A percentile compares a stretch with the other conserved stretches of the same genome.
These are phyloP conservation scores for Rhopalosiphum nymphaeae DNA, from an alignment of 2,888 invertebrate genomes.

Conservation along the genomic window DNA sequence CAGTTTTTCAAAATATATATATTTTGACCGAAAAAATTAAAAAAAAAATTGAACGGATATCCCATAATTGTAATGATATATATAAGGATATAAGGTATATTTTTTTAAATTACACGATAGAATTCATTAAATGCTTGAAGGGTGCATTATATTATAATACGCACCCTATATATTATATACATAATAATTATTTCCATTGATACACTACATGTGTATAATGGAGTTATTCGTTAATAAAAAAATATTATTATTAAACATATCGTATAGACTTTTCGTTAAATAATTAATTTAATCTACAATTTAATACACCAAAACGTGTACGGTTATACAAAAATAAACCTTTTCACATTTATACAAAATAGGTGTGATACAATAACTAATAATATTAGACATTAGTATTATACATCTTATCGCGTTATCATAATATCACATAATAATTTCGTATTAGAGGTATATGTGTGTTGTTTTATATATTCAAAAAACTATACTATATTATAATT, in stretches of 20 bases:
- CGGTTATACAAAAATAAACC: too few relatives aligned
- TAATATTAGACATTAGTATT: too few relatives aligned
- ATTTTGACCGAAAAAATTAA: neutral
- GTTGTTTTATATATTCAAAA: too few relatives aligned
- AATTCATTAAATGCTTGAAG: neutral
- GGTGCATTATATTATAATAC: neutral
- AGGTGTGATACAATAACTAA: too few relatives aligned
- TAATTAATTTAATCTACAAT: too few relatives aligned
- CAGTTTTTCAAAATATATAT: neutral
- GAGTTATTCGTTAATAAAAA: neutral
- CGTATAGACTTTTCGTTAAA: neutral
- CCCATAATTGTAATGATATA: neutral
- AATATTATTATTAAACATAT: neutral
- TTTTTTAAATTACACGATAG: neutral
- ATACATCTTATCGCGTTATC: too few relatives aligned
- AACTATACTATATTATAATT: neutral
- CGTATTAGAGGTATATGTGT: too few relatives aligned
- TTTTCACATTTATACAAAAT: too few relatives aligned
- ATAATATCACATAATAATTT: too few relatives aligned
- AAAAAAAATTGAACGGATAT: neutral
- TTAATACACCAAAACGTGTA: too few relatives aligned
- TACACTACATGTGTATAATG: neutral
- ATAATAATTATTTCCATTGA: neutral
- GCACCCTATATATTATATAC: neutral
- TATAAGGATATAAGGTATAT: neutral